Evolutionary conservation across 2,888 invertebrate species (phyloP), one percentile per base, ranked within the genome.

Genomic region (Cephus spinipes): DNA sequence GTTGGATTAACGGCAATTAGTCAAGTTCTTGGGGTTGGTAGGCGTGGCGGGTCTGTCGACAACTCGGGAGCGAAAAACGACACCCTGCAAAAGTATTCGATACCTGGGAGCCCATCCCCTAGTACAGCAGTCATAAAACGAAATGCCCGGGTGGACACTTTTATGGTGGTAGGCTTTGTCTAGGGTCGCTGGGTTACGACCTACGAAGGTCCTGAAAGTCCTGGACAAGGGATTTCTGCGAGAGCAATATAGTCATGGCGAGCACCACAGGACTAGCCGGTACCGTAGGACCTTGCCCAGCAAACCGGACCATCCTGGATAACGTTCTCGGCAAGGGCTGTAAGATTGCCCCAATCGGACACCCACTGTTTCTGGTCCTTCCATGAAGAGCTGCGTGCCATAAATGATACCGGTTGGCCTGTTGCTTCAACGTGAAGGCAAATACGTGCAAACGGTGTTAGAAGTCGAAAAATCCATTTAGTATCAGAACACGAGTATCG

Each of bases 91-190:
- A 71, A 71, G 31, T 71, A 31, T 71, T 12, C 74, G 74, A 35
- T 35, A 74, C 74, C 74, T 74, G 35, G 11, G 74, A 31, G 12
- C 35, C 9, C 74, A 23, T 32, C 32, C 80, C 80, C 81, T 80
- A 82, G 81, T 82, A 81, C 80, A 81, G 80, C 79, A 82, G 83
- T 79, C 87, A 85, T 89, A 89, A 89, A 89, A 85, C 86, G 87
- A 78, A 81, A 84, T 81, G 84, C 79, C 78, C 79, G 84, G 84
- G 83, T 84, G 87, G 87, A 89, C 88, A 90, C 86, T 89, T 90
- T 90, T 90, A 90, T 88, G 88, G 83, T 85, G 82, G 83, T 83
- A 79, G 81, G 86, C 86, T 87, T 89, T 88, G 87, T 89, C 81
- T 85, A 87, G 82, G 80, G 79, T 79, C 80, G 81, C 80, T 77